Conservation (phyloP, 2,797 vertebrate species). For the Carduelis carduelis region DNA sequence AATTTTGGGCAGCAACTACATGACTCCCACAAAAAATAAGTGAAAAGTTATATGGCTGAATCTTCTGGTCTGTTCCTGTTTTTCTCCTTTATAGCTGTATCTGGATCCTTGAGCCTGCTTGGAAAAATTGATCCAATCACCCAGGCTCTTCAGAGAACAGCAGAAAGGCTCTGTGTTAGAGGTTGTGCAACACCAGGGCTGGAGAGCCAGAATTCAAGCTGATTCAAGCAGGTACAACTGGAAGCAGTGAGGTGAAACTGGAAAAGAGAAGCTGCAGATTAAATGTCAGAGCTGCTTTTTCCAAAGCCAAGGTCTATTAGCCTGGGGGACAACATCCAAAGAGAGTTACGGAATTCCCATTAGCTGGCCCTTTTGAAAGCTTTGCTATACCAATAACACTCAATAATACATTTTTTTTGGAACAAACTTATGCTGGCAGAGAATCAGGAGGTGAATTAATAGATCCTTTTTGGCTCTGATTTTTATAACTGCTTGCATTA, state of each 20-base stretch:
- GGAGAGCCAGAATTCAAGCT: constrained; percentile 8
- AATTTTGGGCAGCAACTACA: not conserved
- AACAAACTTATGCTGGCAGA: constrained; percentile 27
- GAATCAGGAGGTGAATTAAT: constrained; percentile 47
- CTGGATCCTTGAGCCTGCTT: not conserved
- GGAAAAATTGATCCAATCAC: not conserved
- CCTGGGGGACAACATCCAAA: not conserved
- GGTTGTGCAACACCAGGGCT: not conserved
- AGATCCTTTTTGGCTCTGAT: constrained; percentile 41
- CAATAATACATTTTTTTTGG: constrained; percentile 34
- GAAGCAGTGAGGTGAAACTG: constrained; percentile 1
- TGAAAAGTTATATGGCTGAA: not conserved
- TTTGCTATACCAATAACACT: constrained; percentile 36
- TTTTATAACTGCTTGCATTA: constrained; percentile 36
- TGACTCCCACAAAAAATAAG: not conserved
- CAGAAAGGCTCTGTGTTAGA: not conserved
- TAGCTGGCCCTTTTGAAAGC: constrained; percentile 2
- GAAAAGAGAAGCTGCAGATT: constrained; percentile 31
- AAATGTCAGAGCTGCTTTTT: constrained; percentile 34
- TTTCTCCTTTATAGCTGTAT: not conserved
- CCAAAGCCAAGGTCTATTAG: constrained; percentile 25
- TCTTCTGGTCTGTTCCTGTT: not conserved
- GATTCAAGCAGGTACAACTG: constrained; percentile 38
- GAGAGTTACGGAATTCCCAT: constrained; percentile 34
- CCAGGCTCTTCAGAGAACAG: not conserved